Base-by-base conservation (phyloP, 1,140 invertebrate genomes). In the Pachyrhynchus sulphureomaculatus region DNA sequence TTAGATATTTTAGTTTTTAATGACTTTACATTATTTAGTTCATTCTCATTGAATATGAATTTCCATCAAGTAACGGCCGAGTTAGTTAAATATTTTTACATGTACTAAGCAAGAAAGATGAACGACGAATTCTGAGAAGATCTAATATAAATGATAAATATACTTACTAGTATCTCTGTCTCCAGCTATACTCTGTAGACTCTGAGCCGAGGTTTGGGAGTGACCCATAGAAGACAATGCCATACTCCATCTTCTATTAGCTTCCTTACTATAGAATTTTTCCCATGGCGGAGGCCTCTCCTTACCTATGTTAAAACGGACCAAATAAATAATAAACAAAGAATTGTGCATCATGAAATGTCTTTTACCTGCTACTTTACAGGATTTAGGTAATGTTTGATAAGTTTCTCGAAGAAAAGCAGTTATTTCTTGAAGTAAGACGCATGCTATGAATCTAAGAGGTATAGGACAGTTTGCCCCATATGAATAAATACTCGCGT, bases 391-490 rank as follows among this genome's bases (percentile, higher is more conserved):
- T 33, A 91, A 72, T 21, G 84, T 86, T 64, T 89, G 92, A 76
- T 98, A 98, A 0, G 95, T 98, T 79, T 99, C 98, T 12, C 98
- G 80, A 17, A 99, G 78, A 76, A 99, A 99, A 0, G 95, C 88
- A 0, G 97, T 99, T 23, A 99, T 96, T 83, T 99, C 97, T 66
- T 94, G 83, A 2, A 99, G 81, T 3, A 99, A 80, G 33, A 95
- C 87, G 75, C 95, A 98, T 1, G 95, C 95, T 9, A 98, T 83
- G 61, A 99, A 80, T 69, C 96, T 87, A 5, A 99, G 79, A 1
- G 95, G 93, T 54, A 93, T 85, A 0, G 97, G 96, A 79, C 96
- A 99, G 48, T 82, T 82, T 1, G 88, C 88, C 41, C 93, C 93
- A 60, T 88, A 89, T 0, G 86, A 78, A 75, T 93, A 90, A 9